Conservation (phyloP, 2,113 vertebrate species). For the Hyaena hyaena region DNA sequence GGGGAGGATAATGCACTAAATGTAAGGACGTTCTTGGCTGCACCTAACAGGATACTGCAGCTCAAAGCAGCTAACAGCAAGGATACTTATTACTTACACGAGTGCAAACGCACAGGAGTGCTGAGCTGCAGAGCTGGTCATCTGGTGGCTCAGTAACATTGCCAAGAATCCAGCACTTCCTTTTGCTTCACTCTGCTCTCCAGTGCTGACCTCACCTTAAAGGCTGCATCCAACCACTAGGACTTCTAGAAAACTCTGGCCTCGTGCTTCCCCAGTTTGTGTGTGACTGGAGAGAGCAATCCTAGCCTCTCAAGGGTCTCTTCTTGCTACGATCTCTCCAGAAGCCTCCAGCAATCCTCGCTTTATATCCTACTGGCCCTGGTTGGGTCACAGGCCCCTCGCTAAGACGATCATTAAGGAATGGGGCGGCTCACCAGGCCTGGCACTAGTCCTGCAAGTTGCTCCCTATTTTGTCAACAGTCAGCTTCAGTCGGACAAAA, state of each 20-base stretch:
- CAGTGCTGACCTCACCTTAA: neutral
- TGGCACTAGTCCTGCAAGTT: neutral
- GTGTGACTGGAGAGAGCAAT: neutral
- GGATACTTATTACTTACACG: neutral
- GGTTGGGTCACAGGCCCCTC: neutral
- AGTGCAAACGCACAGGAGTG: neutral
- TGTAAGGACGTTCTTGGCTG: neutral
- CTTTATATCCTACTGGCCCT: too few relatives aligned
- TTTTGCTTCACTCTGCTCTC: neutral
- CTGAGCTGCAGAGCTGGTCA: too few relatives aligned
- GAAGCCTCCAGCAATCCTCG: neutral
- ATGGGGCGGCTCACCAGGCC: neutral
- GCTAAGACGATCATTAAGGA: fast-evolving
- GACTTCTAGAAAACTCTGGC: neutral
- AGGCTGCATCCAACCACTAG: neutral
- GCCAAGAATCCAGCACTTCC: neutral
- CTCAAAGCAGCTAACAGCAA: neutral
- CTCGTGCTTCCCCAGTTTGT: neutral
- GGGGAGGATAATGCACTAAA: neutral
- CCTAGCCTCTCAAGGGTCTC: neutral
- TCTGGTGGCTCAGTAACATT: neutral
- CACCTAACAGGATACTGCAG: neutral
- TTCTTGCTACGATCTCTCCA: neutral
- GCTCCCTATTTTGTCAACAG: neutral
- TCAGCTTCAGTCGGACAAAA: neutral